A percentile compares a stretch with the other conserved stretches of the same genome.
These are phyloP conservation scores for Holocentrus rufus DNA, from an alignment of 2,797 vertebrate genomes.

Conservation along the genomic window DNA sequence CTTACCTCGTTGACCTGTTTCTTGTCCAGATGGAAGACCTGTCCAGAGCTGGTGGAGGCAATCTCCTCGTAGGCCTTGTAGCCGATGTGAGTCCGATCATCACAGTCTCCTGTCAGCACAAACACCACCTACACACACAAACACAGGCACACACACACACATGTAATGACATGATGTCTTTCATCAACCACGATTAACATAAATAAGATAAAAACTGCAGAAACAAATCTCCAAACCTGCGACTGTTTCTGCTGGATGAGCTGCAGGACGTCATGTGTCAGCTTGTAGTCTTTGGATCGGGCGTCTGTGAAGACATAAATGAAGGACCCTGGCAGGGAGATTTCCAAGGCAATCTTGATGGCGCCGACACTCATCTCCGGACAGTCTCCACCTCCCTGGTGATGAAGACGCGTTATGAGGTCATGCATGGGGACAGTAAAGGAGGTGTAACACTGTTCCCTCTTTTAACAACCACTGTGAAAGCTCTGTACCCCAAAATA, in stretches of 20 bases:
- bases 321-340: conserved; percentile 95
- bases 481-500: too few relatives aligned
- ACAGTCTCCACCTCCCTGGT: conserved; percentile 96
- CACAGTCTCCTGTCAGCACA: conserved; percentile 97
- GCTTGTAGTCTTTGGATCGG: conserved; percentile 95
- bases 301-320: conserved; percentile 99
- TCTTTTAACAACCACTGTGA: too few relatives aligned
- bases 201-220: neutral
- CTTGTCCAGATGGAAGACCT: conserved; percentile 98
- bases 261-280: conserved; percentile 94
- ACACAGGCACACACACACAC: conserved; percentile 5
- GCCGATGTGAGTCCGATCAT: conserved; percentile 92
- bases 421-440: too few relatives aligned
- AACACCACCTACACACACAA: conserved; percentile 90
- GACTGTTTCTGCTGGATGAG: conserved; percentile 99
- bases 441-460: too few relatives aligned
- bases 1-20: conserved; percentile 99
- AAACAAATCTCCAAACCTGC: conserved; percentile 82
- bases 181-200: neutral
- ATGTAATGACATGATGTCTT: neutral
- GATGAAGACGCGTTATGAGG: neutral
- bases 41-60: conserved; percentile 97
- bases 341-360: conserved; percentile 98
- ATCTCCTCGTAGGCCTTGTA: conserved; percentile 99
- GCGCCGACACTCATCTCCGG: conserved; percentile 99